Percentiles rank a stretch among this genome's conserved stretches.
phyloP scores from a whole-genome alignment of 2,797 vertebrate genomes.

The Mus caroli region DNA sequence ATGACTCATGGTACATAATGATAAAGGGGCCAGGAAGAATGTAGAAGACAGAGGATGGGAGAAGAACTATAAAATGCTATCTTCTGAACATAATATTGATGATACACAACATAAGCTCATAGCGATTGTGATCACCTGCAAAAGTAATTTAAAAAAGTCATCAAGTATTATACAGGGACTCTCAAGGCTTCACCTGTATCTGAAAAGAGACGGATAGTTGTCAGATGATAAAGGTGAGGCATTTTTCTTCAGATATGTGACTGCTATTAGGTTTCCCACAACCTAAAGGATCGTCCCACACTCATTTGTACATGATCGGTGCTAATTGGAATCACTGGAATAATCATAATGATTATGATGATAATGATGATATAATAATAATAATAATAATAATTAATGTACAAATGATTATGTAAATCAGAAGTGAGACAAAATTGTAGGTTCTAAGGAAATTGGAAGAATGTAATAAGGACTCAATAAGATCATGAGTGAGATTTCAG shows the following conservation, averaged over 20 bases:
- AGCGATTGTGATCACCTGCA: not conserved
- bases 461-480: no score
- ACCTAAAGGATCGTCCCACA: not conserved
- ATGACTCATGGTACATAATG: not conserved
- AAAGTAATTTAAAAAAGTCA: not conserved
- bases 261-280: not conserved
- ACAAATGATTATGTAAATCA: not conserved
- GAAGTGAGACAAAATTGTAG: no score
- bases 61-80: not conserved
- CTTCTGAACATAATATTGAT: not conserved
- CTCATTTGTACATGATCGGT: not conserved
- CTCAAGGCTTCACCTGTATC: not conserved
- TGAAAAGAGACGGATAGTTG: not conserved
- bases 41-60: not conserved
- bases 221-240: not conserved
- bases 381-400: no score
- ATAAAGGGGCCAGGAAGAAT: not conserved
- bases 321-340: not conserved
- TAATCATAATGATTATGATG: not conserved
- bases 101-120: no score
- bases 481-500: not conserved
- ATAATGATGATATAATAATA: not conserved
- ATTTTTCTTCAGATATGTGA: not conserved
- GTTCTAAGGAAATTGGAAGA: not conserved
- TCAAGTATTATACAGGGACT: not conserved